These are phyloP conservation scores for Octomys mimax DNA, from an alignment of 2,797 vertebrate species.

Conservation along the genomic window DNA sequence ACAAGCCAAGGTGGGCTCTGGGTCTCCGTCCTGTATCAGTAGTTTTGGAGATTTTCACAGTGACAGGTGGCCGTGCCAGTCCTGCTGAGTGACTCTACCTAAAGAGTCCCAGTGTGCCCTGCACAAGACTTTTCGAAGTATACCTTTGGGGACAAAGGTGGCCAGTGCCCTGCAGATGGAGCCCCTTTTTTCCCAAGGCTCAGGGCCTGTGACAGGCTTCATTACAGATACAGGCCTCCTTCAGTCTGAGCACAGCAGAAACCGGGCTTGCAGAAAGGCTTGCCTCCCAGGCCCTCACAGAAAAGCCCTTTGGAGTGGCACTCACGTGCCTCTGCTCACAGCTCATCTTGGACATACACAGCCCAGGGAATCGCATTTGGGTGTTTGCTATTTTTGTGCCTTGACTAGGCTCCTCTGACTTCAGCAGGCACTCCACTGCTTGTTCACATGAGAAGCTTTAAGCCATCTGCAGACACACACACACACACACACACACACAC, in stretches of 20 bases:
- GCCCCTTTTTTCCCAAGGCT: not conserved
- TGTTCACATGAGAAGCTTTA: not conserved
- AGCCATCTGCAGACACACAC: not conserved
- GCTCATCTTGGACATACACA: not conserved
- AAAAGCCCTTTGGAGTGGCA: not conserved
- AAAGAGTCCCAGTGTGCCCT: not conserved
- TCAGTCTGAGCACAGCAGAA: not conserved
- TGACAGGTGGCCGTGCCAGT: not conserved
- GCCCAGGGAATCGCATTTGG: not conserved
- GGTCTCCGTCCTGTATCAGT: not conserved
- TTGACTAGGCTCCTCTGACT: not conserved
- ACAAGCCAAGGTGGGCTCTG: not conserved
- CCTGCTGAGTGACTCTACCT: not conserved
- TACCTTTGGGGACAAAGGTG: not conserved
- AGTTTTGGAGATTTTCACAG: not conserved
- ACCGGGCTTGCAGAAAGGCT: not conserved
- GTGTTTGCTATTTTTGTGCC: not conserved
- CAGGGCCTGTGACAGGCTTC: rapidly evolving
- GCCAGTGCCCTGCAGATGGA: not conserved
- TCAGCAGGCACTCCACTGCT: not conserved
- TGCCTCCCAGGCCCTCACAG: not conserved
- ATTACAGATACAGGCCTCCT: not conserved
- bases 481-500: too few relatives aligned
- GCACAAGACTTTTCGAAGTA: not conserved
- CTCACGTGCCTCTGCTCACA: not conserved